These are phyloP conservation scores for Rhadina sibilatrix DNA, from an alignment of 2,113 vertebrate genomes.

Conservation along the genomic window DNA sequence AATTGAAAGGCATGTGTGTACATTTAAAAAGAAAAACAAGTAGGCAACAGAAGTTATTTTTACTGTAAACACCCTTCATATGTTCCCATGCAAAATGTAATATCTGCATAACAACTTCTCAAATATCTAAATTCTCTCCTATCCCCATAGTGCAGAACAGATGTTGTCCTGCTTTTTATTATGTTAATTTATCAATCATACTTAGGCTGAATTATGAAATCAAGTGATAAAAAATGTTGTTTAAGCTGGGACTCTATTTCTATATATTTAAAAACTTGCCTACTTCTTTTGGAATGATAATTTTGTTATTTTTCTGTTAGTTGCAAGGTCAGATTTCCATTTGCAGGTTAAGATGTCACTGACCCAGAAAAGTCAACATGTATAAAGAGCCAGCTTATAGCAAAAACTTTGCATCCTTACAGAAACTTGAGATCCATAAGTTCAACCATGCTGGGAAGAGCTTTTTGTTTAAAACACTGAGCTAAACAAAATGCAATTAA, in stretches of 20 bases:
- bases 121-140: constrained; percentile 37
- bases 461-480: constrained; percentile 45
- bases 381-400: neutral
- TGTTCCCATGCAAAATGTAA: constrained; percentile 21
- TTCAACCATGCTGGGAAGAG: neutral
- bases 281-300: neutral
- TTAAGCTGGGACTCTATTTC: neutral
- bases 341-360: neutral
- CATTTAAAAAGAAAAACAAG: constrained; percentile 31
- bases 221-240: neutral
- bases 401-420: neutral
- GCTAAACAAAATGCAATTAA: constrained; percentile 65
- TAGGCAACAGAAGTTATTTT: constrained; percentile 23
- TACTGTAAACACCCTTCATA: constrained; percentile 4
- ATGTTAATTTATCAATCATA: constrained; percentile 49
- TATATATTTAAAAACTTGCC: neutral
- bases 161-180: constrained; percentile 61
- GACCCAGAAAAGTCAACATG: neutral
- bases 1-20: neutral
- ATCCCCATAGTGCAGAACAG: constrained; percentile 38
- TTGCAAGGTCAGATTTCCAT: neutral
- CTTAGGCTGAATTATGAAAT: constrained; percentile 17
- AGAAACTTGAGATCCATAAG: constrained; percentile 28
- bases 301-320: neutral
- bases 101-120: constrained; percentile 43